Evolutionary conservation across 2,888 invertebrate species (phyloP), one percentile per base, ranked within the genome.

Genomic region (Maniola hyperantus): DNA sequence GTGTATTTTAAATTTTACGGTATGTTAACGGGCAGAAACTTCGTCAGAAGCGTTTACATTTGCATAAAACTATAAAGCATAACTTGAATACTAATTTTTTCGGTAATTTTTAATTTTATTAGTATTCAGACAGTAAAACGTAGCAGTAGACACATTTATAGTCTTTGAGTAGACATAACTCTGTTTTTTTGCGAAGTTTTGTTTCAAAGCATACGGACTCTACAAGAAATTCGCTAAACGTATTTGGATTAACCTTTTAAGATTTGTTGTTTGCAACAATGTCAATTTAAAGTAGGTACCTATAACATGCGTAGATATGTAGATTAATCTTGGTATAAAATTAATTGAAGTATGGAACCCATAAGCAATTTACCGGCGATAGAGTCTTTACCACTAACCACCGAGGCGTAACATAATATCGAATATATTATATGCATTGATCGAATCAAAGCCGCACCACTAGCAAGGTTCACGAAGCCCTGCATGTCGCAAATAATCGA

Each of bases 81-180:
- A 48, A 48, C 48, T 18, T 15, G 15, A 18, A 48, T 48, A 48
- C 18, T 48, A 18, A 18, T 11, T 26, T 39, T 48, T 48, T 15
- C 48, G 48, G 48, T 48, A 1, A 48, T 48, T 48, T 46, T 53
- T 53, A 53, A 33, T 53, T 33, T 33, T 33, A 33, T 53, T 33
- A 33, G 26, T 8, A 48, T 48, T 18, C 26, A 33, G 11, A 13
- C 26, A 33, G 26, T 51, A 51, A 51, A 51, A 33, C 26, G 51
- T 26, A 26, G 13, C 51, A 18, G 51, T 33, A 13, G 26, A 6
- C 33, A 20, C 18, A 50, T 50, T 50, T 20, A 50, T 50, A 53
- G 15, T 53, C n/a, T 53, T 13, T 33, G 13, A 53, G 6, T 53
- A 53, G 26, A 53, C n/a, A 20, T 33, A n/a, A n/a, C 51, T 33